Base-by-base conservation (phyloP, 2,888 invertebrate genomes). In the Amphipyra tragopoginis region DNA sequence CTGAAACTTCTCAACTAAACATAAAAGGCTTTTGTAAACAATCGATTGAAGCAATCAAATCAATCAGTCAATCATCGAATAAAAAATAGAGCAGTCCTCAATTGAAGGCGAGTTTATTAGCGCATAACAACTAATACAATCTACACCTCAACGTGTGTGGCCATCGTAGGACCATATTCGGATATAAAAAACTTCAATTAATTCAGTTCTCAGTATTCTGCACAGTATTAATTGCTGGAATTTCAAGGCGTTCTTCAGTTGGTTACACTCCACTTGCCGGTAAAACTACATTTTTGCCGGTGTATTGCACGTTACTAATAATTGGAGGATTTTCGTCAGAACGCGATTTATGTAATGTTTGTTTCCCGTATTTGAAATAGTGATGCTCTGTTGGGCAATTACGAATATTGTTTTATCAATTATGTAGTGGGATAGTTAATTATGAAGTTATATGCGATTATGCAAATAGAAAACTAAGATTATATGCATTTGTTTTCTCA, bases 251-350 rank as follows among this genome's bases (percentile, higher is more conserved):
- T 61, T 71, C 73, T 60, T 71, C 66, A 72, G 59, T 70, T 65
- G 68, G 86, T 82, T 84, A 85, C 85, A 86, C 75, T 85, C 83
- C 81, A 85, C 74, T 85, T 85, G 73, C 53, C 11, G 45, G 70
- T 61, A 72, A 73, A 66, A 77, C 74, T 65, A 76, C 73, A 81
- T 75, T 59, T 69, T 73, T 74, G 50, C 65, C 75, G 72, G 60
- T 52, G 43, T 50, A 69, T 77, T 81, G 75, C 78, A 79, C 72
- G 75, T 70, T 63, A 61, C 61, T 68, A 70, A 75, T 85, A 83
- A 83, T 83, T 79, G 68, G 71, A 59, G 64, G 72, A 79, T 80
- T 79, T 79, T 79, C 73, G 75, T 76, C 77, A 78, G 68, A 61
- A 52, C 48, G 34, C 36, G 53, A 39, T 51, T 75, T 69, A 79